phyloP scores from a whole-genome alignment of 2,113 vertebrate genomes.

The Aramus guarauna region DNA sequence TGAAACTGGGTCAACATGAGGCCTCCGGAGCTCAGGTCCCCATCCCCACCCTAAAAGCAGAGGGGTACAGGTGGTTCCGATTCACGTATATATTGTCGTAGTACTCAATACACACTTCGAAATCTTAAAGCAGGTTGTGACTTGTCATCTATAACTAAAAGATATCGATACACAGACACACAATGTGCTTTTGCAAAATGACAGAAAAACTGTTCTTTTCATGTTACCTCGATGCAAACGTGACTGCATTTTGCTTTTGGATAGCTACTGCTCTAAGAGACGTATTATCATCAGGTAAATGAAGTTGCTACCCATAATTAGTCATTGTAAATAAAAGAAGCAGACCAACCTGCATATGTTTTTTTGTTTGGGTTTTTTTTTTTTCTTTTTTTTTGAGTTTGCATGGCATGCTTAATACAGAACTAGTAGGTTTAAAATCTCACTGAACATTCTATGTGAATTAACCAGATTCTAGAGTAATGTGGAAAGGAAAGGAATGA shows the following conservation, averaged over 20 bases:
- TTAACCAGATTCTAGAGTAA: conserved; percentile 63
- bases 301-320: conserved; percentile 60
- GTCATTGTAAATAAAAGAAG: conserved; percentile 69
- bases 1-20: background rate
- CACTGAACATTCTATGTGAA: conserved; percentile 67
- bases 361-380: no score
- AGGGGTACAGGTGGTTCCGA: conserved; percentile 42
- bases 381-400: conserved; percentile 41
- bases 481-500: conserved; percentile 69
- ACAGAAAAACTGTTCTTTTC: conserved; percentile 75
- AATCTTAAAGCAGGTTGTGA: conserved; percentile 64
- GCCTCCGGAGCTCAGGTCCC: background rate
- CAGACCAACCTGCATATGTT: conserved; percentile 61
- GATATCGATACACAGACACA: conserved; percentile 62
- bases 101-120: conserved; percentile 29
- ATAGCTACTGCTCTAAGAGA: conserved; percentile 51
- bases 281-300: conserved; percentile 38
- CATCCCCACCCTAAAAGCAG: conserved; percentile 4
- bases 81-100: conserved; percentile 39
- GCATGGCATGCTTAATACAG: conserved; percentile 77
- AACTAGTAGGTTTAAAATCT: conserved; percentile 72
- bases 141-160: conserved; percentile 65
- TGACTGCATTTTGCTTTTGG: conserved; percentile 52
- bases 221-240: conserved; percentile 50
- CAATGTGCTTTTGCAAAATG: conserved; percentile 63